Base-by-base conservation (phyloP, 2,113 vertebrate species). In the Paracanthobrama guichenoti region DNA sequence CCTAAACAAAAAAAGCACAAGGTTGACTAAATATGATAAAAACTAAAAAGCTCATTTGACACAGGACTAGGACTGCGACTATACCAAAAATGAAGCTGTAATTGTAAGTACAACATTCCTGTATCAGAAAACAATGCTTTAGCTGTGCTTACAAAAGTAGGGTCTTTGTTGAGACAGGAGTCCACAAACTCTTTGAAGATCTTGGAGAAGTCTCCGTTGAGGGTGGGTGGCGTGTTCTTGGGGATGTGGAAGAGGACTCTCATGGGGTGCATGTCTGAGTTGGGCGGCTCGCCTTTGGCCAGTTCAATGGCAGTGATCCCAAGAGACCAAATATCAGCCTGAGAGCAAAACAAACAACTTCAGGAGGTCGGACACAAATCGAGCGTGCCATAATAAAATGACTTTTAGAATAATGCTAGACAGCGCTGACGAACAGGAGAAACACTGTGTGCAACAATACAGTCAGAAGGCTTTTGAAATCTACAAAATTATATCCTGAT, bases 251-350 rank as follows among this genome's bases (percentile, higher is more conserved):
- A 97, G 22, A 97, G 93, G 78, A 97, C 96, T 82, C 96, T 92
- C 96, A 97, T 97, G 0, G 96, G 96, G 71, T 97, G 96, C 96
- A 96, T 96, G 73, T 97, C 96, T 0, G 96, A 96, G 90, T 97
- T 97, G 22, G 96, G 96, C 16, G 96, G 96, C 74, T 97, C 96
- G 42, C 96, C 96, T 83, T 96, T 97, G 89, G 96, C 96, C 31
- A 97, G 90, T 88, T 97, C 96, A 55, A 97, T 97, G 11, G 96
- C 96, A 10, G 96, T 97, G 86, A 97, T 97, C 79, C 96, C 96
- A 88, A 97, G 67, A 0, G 96, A 97, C 96, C 96, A 97, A 86
- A 97, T 97, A 84, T 97, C 96, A 86, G 96, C 96, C 96, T 97
- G 88, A n/a, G 81, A 79, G 39, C 26, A 83, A 59, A 57, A 44